phyloP scores from a whole-genome alignment of 2,888 invertebrate species.

The Anaspis maculata region DNA sequence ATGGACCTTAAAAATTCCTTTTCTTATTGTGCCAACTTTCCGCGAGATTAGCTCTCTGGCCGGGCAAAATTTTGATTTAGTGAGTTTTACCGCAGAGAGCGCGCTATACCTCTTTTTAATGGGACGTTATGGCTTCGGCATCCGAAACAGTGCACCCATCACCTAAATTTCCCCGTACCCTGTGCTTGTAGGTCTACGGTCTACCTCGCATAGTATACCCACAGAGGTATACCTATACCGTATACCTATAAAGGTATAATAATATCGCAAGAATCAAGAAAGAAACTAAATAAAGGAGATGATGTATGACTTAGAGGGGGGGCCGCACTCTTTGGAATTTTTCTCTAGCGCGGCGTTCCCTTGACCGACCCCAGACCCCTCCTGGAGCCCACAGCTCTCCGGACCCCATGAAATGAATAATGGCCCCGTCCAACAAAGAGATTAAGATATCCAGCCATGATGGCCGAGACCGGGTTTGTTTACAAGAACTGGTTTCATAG shows the following conservation, averaged over 20 bases:
- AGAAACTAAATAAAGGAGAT: slow-evolving; percentile 14
- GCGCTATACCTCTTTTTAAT: slow-evolving; percentile 4
- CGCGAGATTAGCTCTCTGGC: too few relatives aligned
- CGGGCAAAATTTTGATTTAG: not conserved
- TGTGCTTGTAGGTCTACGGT: too few relatives aligned
- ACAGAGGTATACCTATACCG: too few relatives aligned
- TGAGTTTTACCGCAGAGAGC: not conserved
- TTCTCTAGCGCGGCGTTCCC: too few relatives aligned
- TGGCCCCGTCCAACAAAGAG: slow-evolving; percentile 21
- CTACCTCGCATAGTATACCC: too few relatives aligned
- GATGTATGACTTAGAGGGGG: slow-evolving; percentile 14
- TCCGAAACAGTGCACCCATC: slow-evolving; percentile 9
- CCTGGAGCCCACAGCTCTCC: too few relatives aligned
- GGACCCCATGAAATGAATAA: slow-evolving; percentile 26
- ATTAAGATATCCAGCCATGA: slow-evolving; percentile 27
- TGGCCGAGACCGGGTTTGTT: slow-evolving; percentile 14
- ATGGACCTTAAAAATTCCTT: too few relatives aligned
- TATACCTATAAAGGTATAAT: too few relatives aligned
- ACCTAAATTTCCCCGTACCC: slow-evolving; percentile 9
- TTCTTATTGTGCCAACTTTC: too few relatives aligned
- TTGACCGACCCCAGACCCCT: too few relatives aligned
- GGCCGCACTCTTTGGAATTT: slow-evolving; percentile 14
- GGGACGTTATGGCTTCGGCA: slow-evolving; percentile 7
- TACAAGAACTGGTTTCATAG: slow-evolving; percentile 17
- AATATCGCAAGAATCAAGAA: slow-evolving; percentile 1